These are phyloP conservation scores for Atta colombica DNA, from an alignment of 1,140 invertebrate genomes.

Conservation along the genomic window DNA sequence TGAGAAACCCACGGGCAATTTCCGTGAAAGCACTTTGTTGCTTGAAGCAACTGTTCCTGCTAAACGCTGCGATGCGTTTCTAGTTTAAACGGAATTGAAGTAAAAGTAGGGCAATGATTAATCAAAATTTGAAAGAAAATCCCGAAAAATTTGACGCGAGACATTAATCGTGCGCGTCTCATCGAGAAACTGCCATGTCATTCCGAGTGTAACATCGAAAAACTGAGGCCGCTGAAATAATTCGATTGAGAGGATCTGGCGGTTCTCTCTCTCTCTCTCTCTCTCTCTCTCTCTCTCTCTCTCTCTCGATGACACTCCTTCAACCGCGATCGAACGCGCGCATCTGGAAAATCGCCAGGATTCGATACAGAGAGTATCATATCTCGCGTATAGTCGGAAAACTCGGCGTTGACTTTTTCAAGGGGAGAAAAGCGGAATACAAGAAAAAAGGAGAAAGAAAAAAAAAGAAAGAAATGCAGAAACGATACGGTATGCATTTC, in stretches of 20 bases:
- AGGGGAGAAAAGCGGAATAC: not conserved
- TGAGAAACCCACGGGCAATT: not conserved
- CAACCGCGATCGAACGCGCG: constrained; percentile 42
- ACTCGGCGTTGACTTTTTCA: constrained; percentile 26
- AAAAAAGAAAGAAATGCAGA: constrained; percentile 29
- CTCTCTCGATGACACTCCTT: constrained; percentile 33
- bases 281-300: not conserved
- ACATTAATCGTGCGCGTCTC: not conserved
- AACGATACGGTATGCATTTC: constrained; percentile 46
- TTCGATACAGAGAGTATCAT: constrained; percentile 32
- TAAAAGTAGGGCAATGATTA: not conserved
- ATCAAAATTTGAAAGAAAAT: constrained; percentile 2
- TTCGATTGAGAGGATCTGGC: constrained; percentile 11
- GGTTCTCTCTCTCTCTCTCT: not conserved
- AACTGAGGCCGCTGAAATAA: constrained; percentile 18
- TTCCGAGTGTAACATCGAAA: constrained; percentile 19
- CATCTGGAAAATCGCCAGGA: constrained; percentile 56
- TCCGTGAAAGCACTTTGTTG: not conserved
- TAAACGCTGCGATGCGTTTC: not conserved
- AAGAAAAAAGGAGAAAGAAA: not conserved
- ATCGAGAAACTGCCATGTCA: constrained; percentile 19
- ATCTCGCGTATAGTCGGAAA: constrained; percentile 27
- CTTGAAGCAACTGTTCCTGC: not conserved
- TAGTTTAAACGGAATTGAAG: not conserved
- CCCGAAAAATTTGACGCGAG: not conserved